These are phyloP conservation scores for Strigamia crassipes DNA, from an alignment of 2,888 invertebrate species.

Conservation along the genomic window DNA sequence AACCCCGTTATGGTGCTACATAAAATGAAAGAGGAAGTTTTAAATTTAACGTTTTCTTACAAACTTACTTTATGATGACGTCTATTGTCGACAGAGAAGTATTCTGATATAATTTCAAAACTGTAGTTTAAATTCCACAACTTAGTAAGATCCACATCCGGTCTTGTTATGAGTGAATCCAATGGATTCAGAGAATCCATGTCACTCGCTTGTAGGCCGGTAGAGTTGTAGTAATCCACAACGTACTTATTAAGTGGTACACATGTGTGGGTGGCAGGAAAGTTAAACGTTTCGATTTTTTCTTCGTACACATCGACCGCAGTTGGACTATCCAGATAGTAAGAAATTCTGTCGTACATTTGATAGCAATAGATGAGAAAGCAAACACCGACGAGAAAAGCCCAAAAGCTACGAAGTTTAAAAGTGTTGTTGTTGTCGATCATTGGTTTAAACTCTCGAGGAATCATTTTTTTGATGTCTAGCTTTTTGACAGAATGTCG, in stretches of 20 bases:
- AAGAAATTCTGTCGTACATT: neutral
- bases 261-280: neutral
- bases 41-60: neutral
- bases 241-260: neutral
- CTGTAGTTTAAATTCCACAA: neutral
- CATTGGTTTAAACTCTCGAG: neutral
- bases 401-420: neutral
- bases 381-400: neutral
- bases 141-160: neutral
- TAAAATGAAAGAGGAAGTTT: too few species aligned
- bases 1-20: too few species aligned
- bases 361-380: neutral
- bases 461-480: neutral
- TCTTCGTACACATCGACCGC: neutral
- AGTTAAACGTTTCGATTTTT: neutral
- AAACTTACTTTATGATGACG: neutral
- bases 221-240: neutral
- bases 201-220: neutral
- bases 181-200: neutral
- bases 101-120: neutral
- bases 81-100: neutral
- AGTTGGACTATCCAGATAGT: neutral
- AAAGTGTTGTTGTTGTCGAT: neutral
- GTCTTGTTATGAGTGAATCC: neutral
- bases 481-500: too few species aligned